Base-by-base conservation (phyloP, 1,140 invertebrate species). In the Cyphomyrmex costatus region DNA sequence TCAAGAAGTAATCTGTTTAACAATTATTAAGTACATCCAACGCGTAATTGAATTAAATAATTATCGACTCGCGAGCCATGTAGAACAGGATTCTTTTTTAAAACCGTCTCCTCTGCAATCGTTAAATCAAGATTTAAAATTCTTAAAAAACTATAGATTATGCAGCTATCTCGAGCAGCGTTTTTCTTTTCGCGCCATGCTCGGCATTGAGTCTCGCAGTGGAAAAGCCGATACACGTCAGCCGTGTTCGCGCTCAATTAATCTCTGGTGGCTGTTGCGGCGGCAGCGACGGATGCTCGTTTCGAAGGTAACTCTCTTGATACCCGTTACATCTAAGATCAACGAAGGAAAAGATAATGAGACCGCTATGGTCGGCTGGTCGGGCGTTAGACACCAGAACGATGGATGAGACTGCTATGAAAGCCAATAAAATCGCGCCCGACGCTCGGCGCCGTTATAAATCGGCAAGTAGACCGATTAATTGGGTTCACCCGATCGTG, bases 401-500 rank as follows among this genome's bases (percentile, higher is more conserved):
- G 88, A 86, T 86, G 83, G 89, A 91, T 89, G 90, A 89, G 83
- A 86, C 68, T 74, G 85, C 79, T 90, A 90, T 90, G 89, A 90
- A 87, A 87, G 80, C 86, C 87, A 90, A 92, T 91, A 89, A 91
- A 92, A 89, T 90, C 84, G 82, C 74, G 63, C 86, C 56, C 71
- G 53, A 21, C 84, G 77, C 42, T 61, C 24, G 77, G 83, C 70
- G 70, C 16, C 60, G 77, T 42, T 73, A 91, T 92, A 92, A 92
- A 92, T 92, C 85, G 91, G 71, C 87, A 85, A 89, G 85, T 70
- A 91, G 87, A 87, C 86, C 89, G 86, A 92, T 92, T 92, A 91
- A 92, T 92, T 90, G 91, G 74, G 66, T 77, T 76, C 49, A 49
- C 70, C 49, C 42, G 74, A 33, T 16, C 68, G 85, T 68, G 61